These are phyloP conservation scores for Brachionus asplanchnoidis DNA, from an alignment of 1,140 invertebrate genomes.

Conservation along the genomic window DNA sequence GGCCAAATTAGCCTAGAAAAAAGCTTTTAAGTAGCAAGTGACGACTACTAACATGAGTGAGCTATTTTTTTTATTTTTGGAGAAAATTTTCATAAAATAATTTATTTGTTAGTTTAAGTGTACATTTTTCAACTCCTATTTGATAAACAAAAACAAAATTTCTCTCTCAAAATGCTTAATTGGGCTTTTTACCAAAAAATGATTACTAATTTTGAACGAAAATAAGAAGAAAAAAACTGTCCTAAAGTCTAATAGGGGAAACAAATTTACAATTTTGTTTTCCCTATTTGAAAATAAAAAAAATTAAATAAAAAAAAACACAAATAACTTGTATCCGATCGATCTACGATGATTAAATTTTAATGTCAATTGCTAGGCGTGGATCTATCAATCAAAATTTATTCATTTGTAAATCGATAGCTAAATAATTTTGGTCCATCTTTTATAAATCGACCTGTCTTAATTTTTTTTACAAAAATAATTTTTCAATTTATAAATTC, in stretches of 20 bases:
- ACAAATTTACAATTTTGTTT: background rate
- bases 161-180: background rate
- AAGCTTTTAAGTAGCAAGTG: background rate
- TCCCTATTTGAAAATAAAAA: background rate
- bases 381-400: background rate
- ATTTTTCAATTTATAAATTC: background rate
- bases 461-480: background rate
- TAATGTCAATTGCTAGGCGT: background rate
- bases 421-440: background rate
- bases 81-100: conserved; percentile 5
- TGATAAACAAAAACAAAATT: conserved; percentile 1
- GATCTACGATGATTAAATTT: background rate
- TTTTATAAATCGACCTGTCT: background rate
- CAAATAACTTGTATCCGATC: background rate
- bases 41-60: background rate
- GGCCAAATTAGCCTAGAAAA: background rate
- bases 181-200: background rate
- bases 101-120: background rate
- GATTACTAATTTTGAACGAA: background rate
- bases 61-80: background rate
- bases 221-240: background rate
- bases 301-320: background rate
- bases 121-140: background rate
- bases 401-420: background rate
- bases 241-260: background rate